These are phyloP conservation scores for Fissipunctia ypsillon DNA, from an alignment of 2,888 invertebrate genomes.

Conservation along the genomic window DNA sequence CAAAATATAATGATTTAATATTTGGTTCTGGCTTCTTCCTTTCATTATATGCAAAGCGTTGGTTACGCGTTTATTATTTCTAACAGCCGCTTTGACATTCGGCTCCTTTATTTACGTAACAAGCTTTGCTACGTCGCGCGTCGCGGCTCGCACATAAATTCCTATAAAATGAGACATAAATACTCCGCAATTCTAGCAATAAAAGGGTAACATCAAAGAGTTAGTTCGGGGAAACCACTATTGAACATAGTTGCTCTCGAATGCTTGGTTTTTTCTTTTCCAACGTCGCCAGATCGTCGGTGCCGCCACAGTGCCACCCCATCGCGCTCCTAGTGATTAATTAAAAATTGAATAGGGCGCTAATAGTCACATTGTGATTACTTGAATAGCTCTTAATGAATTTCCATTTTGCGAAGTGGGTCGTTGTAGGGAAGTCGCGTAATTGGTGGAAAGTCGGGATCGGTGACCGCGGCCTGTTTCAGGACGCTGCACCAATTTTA, in stretches of 20 bases:
- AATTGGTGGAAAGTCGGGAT: conserved; percentile 86
- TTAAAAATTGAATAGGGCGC: conserved; percentile 85
- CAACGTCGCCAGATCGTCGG: conserved; percentile 47
- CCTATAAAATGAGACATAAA: conserved; percentile 82
- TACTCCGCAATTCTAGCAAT: conserved; percentile 79
- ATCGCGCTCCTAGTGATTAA: conserved; percentile 73
- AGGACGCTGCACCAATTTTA: conserved; percentile 86
- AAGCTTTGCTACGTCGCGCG: conserved; percentile 71
- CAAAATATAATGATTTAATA: conserved; percentile 66
- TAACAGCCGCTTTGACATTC: conserved; percentile 77
- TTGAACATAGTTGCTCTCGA: conserved; percentile 73
- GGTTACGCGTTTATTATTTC: conserved; percentile 79
- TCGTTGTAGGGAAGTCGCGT: conserved; percentile 82
- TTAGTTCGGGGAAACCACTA: conserved; percentile 78
- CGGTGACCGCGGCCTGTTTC: conserved; percentile 82
- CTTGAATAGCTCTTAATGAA: conserved; percentile 89
- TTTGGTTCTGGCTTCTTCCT: conserved; percentile 75
- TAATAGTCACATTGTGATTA: conserved; percentile 88
- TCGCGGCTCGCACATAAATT: conserved; percentile 79
- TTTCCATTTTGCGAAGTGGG: conserved; percentile 86
- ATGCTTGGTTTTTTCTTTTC: conserved; percentile 62
- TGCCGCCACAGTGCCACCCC: conserved; percentile 59
- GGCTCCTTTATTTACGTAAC: conserved; percentile 75
- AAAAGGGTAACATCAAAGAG: conserved; percentile 84
- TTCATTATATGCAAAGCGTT: conserved; percentile 71